Evolutionary conservation across 2,797 vertebrate species (phyloP).

Genomic region (Remorina albescens): DNA sequence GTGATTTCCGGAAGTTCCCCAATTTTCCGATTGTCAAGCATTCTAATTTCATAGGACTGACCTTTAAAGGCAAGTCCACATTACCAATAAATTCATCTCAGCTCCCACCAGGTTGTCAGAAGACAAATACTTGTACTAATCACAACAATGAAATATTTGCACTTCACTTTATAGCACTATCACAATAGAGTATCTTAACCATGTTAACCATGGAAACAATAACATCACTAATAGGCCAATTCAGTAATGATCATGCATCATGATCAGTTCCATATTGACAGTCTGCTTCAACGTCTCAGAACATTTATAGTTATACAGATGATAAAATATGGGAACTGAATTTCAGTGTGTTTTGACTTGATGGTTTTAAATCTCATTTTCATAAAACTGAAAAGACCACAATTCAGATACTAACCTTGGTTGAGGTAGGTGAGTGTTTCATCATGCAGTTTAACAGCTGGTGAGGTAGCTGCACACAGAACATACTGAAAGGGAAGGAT

Average conservation of each 20-base stretch:
- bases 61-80: constrained; percentile 81
- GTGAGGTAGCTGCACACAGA: constrained; percentile 96
- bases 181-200: neutral
- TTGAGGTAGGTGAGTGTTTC: constrained; percentile 99
- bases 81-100: neutral
- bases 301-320: constrained; percentile 6
- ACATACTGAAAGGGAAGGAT: constrained; percentile 98
- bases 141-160: neutral
- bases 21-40: constrained; percentile 98
- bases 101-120: neutral
- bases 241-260: too few species aligned
- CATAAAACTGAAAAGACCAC: constrained; percentile 6
- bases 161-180: neutral
- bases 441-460: constrained; percentile 96
- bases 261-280: neutral
- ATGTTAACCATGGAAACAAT: neutral
- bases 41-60: constrained; percentile 98
- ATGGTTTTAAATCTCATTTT: neutral
- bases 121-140: neutral
- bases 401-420: constrained; percentile 88
- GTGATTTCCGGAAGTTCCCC: constrained; percentile 96
- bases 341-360: constrained; percentile 4
- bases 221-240: too few species aligned
- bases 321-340: neutral
- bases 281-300: neutral